Evolutionary conservation across 2,888 invertebrate genomes (phyloP), one percentile per base, ranked within the genome.

Genomic region (Saturnia pavonia): DNA sequence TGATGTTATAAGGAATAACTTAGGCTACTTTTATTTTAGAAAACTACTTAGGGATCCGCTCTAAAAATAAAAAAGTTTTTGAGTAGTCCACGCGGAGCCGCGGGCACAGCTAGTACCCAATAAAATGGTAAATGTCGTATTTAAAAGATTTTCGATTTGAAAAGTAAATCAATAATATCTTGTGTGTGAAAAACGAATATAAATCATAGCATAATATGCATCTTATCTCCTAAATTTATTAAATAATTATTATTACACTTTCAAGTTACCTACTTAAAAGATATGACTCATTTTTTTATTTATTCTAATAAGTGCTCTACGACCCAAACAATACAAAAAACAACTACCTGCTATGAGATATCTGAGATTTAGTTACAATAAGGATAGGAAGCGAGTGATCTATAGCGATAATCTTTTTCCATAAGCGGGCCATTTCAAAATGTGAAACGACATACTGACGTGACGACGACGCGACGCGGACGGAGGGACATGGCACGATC

Each of bases 271-370:
- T 27, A 60, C 57, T 27, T 69, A 27, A 66, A 68, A 4, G 65
- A 34, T 34, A 75, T 82, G 80, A 82, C 71, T 81, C 76, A 82
- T 82, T 83, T 85, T n/a, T 85, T 82, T 85, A 81, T 80, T 77
- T 79, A 77, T 75, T 73, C 71, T 66, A 72, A 78, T 76, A 79
- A 76, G 75, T 77, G 74, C 73, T 71, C 78, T 77, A 78, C 85
- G 82, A 86, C 87, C 90, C 89, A 88, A 90, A 88, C 81, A 89
- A 85, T 80, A 88, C 85, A 91, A 91, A 74, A 92, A 83, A 90
- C 78, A 75, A 84, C 90, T 93, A 92, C 94, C 93, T 93, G 92
- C 91, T 84, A 78, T 81, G 78, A 82, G 85, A 86, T 84, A 82
- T 82, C 83, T 81, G 83, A 82, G 84, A 88, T 88, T 88, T 86